Base-by-base conservation (phyloP, 2,797 vertebrate species). In the Nothura maculosa region DNA sequence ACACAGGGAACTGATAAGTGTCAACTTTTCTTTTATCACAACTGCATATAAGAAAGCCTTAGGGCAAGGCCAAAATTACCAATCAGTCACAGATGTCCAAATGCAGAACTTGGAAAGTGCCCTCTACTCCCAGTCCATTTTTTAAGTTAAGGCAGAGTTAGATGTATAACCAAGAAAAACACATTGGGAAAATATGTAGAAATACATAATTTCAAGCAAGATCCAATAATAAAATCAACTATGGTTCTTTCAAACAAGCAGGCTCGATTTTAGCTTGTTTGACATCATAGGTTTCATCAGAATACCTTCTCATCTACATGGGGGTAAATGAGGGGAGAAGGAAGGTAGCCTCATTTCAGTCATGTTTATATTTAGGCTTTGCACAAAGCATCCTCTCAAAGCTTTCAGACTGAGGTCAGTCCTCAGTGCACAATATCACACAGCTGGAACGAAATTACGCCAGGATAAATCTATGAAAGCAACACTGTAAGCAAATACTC, bases 401-500 rank as follows among this genome's bases (percentile, higher is more conserved):
- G 84, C 81, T 91, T 85, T 90, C 43, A 78, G 79, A 89, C 81
- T 94, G 0, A 94, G 85, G 81, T 93, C 86, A 93, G 81, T 77
- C 69, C 85, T 19, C 11, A 50, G 69, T 47, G 64, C 68, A 85
- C 94, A 79, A 96, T 73, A 77, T 91, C 87, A 95, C 27, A 7
- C 24, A 1, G 6, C 1, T 94, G 92, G 95, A 96, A 95, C 94
- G 94, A 92, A 92, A 87, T 94, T 8, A 95, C 30, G 79, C 93
- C 94, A 95, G 70, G 79, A 60, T 32, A 76, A 74, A 81, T 74
- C 43, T 76, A 87, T 93, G 94, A 95, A 95, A 89, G 77, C 69
- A 87, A 81, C 69, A 61, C 12, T 79, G 84, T 81, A 85, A 94
- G 81, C 52, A 87, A 90, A 0, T 19, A 87, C 66, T 42, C 63